These are phyloP conservation scores for Oncopodura yosiiana DNA, from an alignment of 1,140 invertebrate species.

Conservation along the genomic window DNA sequence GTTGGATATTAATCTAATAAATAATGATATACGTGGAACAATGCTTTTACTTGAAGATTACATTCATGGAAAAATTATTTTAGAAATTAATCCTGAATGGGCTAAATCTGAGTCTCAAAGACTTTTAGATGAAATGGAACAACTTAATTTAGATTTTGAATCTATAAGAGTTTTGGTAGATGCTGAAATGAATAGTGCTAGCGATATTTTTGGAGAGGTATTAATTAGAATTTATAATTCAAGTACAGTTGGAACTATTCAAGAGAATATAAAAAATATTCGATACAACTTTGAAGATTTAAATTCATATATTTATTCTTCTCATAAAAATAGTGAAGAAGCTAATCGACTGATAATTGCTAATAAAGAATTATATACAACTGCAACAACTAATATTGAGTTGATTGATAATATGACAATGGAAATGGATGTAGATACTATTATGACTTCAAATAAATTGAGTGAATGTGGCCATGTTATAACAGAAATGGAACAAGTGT, in stretches of 20 bases:
- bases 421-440: constrained; percentile 7
- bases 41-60: constrained; percentile 1
- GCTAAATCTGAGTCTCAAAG: constrained; percentile 49
- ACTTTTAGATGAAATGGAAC: constrained; percentile 48
- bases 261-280: neutral
- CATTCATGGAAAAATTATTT: constrained; percentile 4
- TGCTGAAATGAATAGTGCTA: constrained; percentile 40
- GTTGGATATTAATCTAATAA: neutral
- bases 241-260: neutral
- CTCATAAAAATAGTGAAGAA: neutral
- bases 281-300: constrained; percentile 19
- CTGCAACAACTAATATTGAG: neutral
- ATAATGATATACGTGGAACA: constrained; percentile 1
- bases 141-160: constrained; percentile 41
- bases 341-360: neutral
- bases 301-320: neutral
- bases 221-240: constrained; percentile 6
- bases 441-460: constrained; percentile 5
- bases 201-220: constrained; percentile 5
- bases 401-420: constrained; percentile 16
- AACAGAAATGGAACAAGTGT: constrained; percentile 27
- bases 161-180: constrained; percentile 41
- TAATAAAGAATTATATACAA: constrained; percentile 1
- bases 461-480: constrained; percentile 1
- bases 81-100: neutral